A percentile compares a stretch with the other conserved stretches of the same genome.
These are phyloP conservation scores for Hyperopisus bebe DNA, from an alignment of 2,113 vertebrate species.

Conservation along the genomic window DNA sequence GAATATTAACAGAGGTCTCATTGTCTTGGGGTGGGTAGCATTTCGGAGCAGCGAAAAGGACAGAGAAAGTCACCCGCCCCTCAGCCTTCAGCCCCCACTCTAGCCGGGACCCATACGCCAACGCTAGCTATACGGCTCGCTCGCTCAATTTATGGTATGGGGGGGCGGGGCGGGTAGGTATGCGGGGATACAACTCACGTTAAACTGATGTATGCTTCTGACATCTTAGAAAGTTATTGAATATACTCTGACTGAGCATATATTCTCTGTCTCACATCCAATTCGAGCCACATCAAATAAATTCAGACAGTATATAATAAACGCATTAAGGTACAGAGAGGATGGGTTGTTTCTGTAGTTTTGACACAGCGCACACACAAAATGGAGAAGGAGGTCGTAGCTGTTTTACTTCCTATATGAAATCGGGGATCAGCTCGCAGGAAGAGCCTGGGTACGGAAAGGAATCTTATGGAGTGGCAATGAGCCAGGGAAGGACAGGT, in stretches of 20 bases:
- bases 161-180: too few species aligned
- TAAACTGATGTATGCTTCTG: constrained; percentile 17
- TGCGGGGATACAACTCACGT: not conserved
- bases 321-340: not conserved
- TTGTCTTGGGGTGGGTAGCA: constrained; percentile 58
- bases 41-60: constrained; percentile 47
- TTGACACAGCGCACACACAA: not conserved
- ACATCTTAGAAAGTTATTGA: constrained; percentile 1
- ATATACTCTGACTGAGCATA: not conserved
- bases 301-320: not conserved
- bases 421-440: constrained; percentile 66
- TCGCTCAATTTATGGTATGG: not conserved
- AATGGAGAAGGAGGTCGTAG: not conserved
- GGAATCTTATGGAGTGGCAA: not conserved
- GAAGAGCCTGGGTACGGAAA: constrained; percentile 50
- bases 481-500: not conserved
- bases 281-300: constrained; percentile 2
- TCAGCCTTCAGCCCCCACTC: not conserved
- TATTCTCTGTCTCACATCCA: constrained; percentile 4
- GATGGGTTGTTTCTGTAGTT: not conserved
- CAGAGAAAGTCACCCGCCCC: constrained; percentile 16
- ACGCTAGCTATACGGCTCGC: not conserved
- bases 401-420: not conserved
- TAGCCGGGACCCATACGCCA: not conserved
- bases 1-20: constrained; percentile 62